Conservation (phyloP, 2,113 vertebrate species). For the Acanthochromis polyacanthus region DNA sequence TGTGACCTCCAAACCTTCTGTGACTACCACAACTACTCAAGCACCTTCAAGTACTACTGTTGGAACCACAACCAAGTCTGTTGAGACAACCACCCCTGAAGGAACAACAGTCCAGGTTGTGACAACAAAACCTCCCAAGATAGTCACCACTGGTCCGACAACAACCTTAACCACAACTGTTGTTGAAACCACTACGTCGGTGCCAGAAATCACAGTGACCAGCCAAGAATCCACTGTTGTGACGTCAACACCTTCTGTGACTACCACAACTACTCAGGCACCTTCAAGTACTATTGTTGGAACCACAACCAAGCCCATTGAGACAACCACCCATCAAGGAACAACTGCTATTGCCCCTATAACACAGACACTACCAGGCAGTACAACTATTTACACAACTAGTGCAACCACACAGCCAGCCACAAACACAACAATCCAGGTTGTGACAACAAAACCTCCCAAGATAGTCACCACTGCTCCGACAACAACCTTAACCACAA, state of each 20-base stretch:
- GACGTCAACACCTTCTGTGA: constrained; percentile 11
- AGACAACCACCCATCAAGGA: neutral
- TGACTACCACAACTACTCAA: too few relatives aligned
- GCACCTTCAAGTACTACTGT: too few relatives aligned
- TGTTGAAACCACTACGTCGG: neutral
- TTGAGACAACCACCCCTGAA: too few relatives aligned
- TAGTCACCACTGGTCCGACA: neutral
- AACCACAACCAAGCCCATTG: neutral
- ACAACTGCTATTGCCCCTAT: neutral
- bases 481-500: neutral
- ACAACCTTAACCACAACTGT: constrained; percentile 1
- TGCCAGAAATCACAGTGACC: neutral
- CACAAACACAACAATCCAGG: neutral
- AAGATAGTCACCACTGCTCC: constrained; percentile 8
- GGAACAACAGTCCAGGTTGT: neutral
- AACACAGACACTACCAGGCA: too few relatives aligned
- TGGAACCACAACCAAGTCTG: too few relatives aligned
- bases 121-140: neutral
- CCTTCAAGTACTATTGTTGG: neutral
- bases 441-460: neutral
- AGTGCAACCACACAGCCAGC: too few relatives aligned
- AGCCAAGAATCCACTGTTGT: neutral
- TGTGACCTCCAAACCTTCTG: too few relatives aligned
- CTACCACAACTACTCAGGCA: neutral
- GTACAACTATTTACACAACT: too few relatives aligned